Conservation (phyloP, 2,888 invertebrate genomes). For the Lysandra bellargus region DNA sequence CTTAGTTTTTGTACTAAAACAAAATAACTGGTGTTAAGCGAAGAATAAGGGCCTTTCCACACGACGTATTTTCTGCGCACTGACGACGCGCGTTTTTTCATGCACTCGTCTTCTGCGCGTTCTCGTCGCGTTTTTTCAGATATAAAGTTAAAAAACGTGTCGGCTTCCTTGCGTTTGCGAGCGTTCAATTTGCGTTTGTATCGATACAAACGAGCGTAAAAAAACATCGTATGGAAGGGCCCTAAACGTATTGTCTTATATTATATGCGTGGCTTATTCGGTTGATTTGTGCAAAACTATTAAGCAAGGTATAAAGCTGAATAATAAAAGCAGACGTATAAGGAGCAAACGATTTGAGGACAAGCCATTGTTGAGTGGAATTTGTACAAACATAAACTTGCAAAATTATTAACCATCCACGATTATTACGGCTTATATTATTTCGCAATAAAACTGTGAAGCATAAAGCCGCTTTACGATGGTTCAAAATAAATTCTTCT, state of each 20-base stretch:
- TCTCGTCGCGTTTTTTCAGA: too few relatives aligned
- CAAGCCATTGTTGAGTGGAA: background rate
- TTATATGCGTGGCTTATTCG: background rate
- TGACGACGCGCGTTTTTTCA: too few relatives aligned
- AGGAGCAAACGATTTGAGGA: background rate
- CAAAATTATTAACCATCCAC: slow-evolving; percentile 2
- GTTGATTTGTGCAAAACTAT: background rate
- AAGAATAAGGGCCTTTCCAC: too few relatives aligned
- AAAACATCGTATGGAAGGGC: too few relatives aligned
- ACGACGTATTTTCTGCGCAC: too few relatives aligned
- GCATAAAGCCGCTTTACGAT: slow-evolving; percentile 4
- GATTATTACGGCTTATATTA: slow-evolving; percentile 6
- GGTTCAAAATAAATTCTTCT: slow-evolving; percentile 29
- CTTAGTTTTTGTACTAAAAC: background rate
- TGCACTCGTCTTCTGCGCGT: too few relatives aligned
- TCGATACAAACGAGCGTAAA: too few relatives aligned
- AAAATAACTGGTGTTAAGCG: background rate
- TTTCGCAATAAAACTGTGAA: slow-evolving; percentile 17
- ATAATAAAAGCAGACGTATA: background rate
- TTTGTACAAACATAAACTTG: background rate
- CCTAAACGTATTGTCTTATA: too few relatives aligned
- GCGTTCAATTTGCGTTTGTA: too few relatives aligned
- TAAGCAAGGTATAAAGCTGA: background rate
- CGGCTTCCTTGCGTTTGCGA: too few relatives aligned
- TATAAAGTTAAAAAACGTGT: too few relatives aligned